Evolutionary conservation across 2,888 invertebrate genomes (phyloP), one percentile per base, ranked within the genome.

Genomic region (Rotaria sp.): DNA sequence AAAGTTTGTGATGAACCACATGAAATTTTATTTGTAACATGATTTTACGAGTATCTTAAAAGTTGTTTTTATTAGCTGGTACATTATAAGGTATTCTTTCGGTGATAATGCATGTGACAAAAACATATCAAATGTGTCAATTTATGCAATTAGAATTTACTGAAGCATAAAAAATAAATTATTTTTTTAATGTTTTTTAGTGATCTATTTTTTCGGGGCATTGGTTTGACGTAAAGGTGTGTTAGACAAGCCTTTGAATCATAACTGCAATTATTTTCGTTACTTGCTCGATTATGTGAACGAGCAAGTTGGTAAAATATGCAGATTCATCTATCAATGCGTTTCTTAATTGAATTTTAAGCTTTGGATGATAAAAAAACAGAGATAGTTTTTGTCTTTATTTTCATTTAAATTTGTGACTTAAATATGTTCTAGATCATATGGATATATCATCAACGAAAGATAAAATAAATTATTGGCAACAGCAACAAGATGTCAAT

Each of bases 61-160:
- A 94, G 94, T 75, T 94, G 96, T 89, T 94, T 97, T 87, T 94
- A 95, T 87, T 97, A 88, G 99, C 99, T 0, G 98, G 98, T 91
- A 96, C 97, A 0, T 94, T 96, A 0, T 97, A 99, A 91, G 99
- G 99, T 92, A 95, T 99, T 84, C 95, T 99, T 89, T 94, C 94
- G 88, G 98, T 96, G 91, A 94, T 97, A 87, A 97, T 97, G 92
- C 94, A 96, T 88, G 96, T 98, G 38, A 67, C 84, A 75, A 86
- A 86, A 86, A 86, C 67, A 52, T 84, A 67, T 48, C 50, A 55
- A 84, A 94, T 95, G 89, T 93, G 94, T 55, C 97, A 97, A 91
- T 93, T 93, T 85, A 90, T 95, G 87, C 95, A 95, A 90, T 92
- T 98, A 88, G 94, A 94, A 89, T 95, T 95, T 91, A 94, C 97